phyloP scores from a whole-genome alignment of 2,888 invertebrate genomes.

The Machimus rusticus region DNA sequence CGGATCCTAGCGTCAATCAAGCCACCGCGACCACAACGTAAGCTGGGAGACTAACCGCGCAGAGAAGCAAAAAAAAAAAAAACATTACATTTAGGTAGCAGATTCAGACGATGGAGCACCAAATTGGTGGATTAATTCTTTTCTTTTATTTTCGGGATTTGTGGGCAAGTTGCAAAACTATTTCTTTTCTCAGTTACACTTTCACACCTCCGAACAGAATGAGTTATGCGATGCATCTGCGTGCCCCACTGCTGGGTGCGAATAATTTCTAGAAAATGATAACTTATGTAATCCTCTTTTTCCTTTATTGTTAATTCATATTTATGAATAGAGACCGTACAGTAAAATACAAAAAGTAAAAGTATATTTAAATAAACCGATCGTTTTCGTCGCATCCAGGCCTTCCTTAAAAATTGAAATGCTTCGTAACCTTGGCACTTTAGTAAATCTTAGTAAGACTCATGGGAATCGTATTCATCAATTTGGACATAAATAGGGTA shows the following conservation, averaged over 20 bases:
- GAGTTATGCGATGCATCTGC: background rate
- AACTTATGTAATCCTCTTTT: conserved; percentile 6
- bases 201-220: background rate
- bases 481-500: too few relatives aligned
- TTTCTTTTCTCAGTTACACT: background rate
- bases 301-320: conserved; percentile 45
- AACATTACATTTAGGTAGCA: background rate
- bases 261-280: conserved; percentile 25
- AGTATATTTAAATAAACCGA: conserved; percentile 43
- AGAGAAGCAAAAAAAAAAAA: background rate
- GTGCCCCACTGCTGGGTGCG: background rate
- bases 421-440: background rate
- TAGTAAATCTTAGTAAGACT: too few relatives aligned
- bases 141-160: background rate
- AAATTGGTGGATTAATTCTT: background rate
- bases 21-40: background rate
- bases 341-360: conserved; percentile 34
- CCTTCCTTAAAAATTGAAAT: background rate
- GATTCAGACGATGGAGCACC: background rate
- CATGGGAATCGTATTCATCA: too few relatives aligned
- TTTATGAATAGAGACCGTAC: conserved; percentile 43
- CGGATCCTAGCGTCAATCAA: background rate
- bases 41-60: background rate
- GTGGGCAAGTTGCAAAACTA: conserved; percentile 24
- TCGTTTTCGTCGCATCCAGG: background rate